phyloP scores from a whole-genome alignment of 2,113 vertebrate species.

The Dendropsophus ebraccatus region DNA sequence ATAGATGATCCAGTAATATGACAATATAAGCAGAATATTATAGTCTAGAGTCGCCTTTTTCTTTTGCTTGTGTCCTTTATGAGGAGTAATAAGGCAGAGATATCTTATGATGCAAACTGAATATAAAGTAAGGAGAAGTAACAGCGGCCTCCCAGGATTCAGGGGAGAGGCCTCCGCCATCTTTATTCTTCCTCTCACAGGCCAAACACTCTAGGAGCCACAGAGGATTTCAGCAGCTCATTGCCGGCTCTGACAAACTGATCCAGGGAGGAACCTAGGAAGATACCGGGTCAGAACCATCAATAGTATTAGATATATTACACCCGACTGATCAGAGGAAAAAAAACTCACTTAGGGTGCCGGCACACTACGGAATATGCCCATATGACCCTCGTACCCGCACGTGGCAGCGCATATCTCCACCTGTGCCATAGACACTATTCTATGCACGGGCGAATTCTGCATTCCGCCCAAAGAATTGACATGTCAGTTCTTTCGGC shows the following conservation, averaged over 20 bases:
- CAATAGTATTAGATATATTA: neutral
- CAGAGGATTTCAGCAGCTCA: slow-evolving; percentile 43
- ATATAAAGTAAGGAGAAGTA: neutral
- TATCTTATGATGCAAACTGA: neutral
- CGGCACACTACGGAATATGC: too few relatives aligned
- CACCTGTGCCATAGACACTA: too few relatives aligned
- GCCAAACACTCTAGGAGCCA: slow-evolving; percentile 7
- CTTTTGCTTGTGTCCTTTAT: neutral
- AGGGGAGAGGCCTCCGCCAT: neutral
- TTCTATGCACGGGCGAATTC: too few relatives aligned
- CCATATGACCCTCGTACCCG: too few relatives aligned
- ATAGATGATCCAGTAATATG: neutral
- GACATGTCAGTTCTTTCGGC: too few relatives aligned
- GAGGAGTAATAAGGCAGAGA: neutral
- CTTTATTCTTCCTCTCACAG: slow-evolving; percentile 8
- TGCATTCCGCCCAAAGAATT: too few relatives aligned
- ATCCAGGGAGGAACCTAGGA: slow-evolving; percentile 4
- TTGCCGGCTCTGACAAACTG: slow-evolving; percentile 26
- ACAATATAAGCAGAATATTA: neutral
- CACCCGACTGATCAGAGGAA: neutral
- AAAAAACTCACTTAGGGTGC: too few relatives aligned
- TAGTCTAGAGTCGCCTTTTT: neutral
- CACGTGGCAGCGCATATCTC: too few relatives aligned
- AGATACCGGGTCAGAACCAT: neutral
- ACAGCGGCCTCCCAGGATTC: neutral